A percentile compares a stretch with the other conserved stretches of the same genome.
These are phyloP conservation scores for Anoplolepis gracilipes DNA, from an alignment of 1,140 invertebrate species.

Conservation along the genomic window DNA sequence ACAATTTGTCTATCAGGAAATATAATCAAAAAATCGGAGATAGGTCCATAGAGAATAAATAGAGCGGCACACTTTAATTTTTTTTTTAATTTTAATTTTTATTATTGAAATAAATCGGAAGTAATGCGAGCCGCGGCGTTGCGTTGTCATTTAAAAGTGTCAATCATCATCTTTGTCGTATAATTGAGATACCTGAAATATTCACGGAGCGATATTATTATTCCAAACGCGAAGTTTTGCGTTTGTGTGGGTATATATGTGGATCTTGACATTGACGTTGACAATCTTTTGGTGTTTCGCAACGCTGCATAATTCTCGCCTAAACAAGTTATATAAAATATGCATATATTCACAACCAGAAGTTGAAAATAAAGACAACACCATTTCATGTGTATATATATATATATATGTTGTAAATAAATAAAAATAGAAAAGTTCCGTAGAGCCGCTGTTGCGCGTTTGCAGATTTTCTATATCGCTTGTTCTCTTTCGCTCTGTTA, in stretches of 20 bases:
- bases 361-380: slow-evolving; percentile 66
- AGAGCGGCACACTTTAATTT: slow-evolving; percentile 18
- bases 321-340: slow-evolving; percentile 68
- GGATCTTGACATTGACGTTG: slow-evolving; percentile 46
- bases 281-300: slow-evolving; percentile 23
- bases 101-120: slow-evolving; percentile 69
- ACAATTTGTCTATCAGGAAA: no score
- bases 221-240: slow-evolving; percentile 39
- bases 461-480: neutral
- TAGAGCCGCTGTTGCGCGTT: neutral
- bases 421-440: slow-evolving; percentile 65
- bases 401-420: slow-evolving; percentile 63
- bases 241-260: no score
- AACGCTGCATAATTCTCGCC: slow-evolving; percentile 53
- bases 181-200: neutral
- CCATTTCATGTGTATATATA: slow-evolving; percentile 52
- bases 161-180: slow-evolving; percentile 18
- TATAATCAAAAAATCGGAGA: neutral
- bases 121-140: slow-evolving; percentile 46
- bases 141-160: slow-evolving; percentile 22
- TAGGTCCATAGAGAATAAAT: neutral
- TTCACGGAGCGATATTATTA: slow-evolving; percentile 33
- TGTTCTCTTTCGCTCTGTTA: neutral
- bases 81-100: slow-evolving; percentile 65
- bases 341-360: slow-evolving; percentile 71